Conservation (phyloP, 2,113 vertebrate genomes). For the Myrmophylax atrothorax region DNA sequence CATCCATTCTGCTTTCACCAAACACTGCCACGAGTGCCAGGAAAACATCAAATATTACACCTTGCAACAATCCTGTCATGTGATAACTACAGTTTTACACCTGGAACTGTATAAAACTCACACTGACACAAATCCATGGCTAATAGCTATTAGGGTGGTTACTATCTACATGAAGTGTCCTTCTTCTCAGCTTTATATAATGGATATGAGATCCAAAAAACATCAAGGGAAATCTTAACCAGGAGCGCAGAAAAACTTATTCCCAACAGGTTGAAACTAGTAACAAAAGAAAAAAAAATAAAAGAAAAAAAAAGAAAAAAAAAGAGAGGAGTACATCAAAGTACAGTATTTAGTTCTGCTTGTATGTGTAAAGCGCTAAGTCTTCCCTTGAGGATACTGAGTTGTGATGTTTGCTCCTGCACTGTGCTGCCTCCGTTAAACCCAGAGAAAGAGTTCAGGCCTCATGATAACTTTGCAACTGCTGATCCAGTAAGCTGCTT, state of each 20-base stretch:
- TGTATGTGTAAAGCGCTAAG: conserved; percentile 61
- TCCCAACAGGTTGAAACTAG: conserved; percentile 28
- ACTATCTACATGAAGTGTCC: neutral
- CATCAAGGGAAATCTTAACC: neutral
- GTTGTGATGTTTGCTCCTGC: conserved; percentile 62
- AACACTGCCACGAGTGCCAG: neutral
- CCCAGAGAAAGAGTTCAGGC: conserved; percentile 57
- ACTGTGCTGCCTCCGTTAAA: conserved; percentile 55
- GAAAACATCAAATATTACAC: neutral
- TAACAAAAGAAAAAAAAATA: conserved; percentile 1
- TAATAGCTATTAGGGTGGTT: neutral
- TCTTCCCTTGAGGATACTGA: conserved; percentile 60
- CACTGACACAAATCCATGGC: neutral
- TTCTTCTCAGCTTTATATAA: conserved; percentile 2
- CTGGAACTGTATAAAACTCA: neutral
- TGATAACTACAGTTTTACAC: neutral
- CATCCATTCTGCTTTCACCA: neutral
- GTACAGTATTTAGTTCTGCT: conserved; percentile 69
- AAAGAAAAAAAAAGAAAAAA: neutral
- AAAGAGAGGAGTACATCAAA: conserved; percentile 57
- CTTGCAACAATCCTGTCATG: neutral
- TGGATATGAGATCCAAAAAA: neutral
- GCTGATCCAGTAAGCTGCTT: conserved; percentile 73
- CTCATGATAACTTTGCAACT: conserved; percentile 65
- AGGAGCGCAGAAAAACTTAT: neutral